Percentiles rank a stretch among this genome's conserved stretches.
Conservation (phyloP, 2,113 vertebrate genomes). For the Psittacara wagleri region DNA sequence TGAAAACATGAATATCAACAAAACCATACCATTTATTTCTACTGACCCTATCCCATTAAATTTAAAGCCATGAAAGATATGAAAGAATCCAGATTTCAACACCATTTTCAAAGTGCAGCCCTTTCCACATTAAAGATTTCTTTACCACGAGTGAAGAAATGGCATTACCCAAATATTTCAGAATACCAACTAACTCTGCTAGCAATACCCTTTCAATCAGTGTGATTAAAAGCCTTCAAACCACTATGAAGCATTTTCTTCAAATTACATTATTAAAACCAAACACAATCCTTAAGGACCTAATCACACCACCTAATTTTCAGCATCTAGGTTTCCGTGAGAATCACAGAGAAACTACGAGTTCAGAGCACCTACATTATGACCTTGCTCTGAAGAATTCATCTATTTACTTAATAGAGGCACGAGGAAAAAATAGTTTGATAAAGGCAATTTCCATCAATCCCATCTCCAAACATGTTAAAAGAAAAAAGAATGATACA, state of each 20-base stretch:
- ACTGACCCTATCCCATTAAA: neutral
- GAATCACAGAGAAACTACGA: neutral
- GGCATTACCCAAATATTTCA: neutral
- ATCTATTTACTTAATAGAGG: neutral
- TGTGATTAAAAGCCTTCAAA: neutral
- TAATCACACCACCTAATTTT: neutral
- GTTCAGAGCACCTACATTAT: neutral
- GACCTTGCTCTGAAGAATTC: neutral
- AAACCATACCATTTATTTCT: neutral
- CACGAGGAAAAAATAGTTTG: neutral
- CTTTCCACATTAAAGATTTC: neutral
- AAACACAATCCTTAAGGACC: neutral
- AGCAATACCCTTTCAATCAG: neutral
- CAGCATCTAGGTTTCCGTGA: neutral
- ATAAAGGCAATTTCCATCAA: neutral
- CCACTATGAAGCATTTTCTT: neutral
- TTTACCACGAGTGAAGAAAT: neutral
- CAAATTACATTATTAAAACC: neutral
- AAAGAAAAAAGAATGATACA: fast-evolving
- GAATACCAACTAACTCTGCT: neutral
- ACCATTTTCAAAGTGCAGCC: neutral
- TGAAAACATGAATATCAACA: neutral
- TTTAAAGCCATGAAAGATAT: neutral
- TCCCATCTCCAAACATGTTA: neutral
- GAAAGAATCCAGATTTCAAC: neutral